A percentile compares a stretch with the other conserved stretches of the same genome.
phyloP scores from a whole-genome alignment of 2,888 invertebrate genomes.

The Epinotia brunnichana region DNA sequence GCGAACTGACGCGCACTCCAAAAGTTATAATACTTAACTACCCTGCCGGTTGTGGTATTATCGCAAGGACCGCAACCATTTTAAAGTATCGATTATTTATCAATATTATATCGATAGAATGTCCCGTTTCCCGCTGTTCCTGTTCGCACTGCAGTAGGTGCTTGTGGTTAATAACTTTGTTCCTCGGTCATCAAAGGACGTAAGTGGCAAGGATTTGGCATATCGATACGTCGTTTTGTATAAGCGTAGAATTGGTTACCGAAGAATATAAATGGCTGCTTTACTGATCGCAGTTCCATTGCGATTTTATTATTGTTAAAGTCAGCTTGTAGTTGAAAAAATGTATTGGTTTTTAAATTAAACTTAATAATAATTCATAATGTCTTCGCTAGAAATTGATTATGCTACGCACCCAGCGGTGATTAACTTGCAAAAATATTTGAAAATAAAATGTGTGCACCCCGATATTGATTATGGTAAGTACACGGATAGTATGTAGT shows the following conservation, averaged over 20 bases:
- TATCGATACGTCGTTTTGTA: not conserved
- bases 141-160: slow-evolving; percentile 17
- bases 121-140: slow-evolving; percentile 14
- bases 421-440: slow-evolving; percentile 87
- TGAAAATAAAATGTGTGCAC: slow-evolving; percentile 89
- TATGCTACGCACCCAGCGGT: slow-evolving; percentile 79
- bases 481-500: slow-evolving; percentile 38
- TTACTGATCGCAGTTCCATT: not conserved
- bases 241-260: not conserved
- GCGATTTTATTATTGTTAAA: not conserved
- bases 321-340: not conserved
- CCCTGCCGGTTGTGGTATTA: slow-evolving; percentile 1
- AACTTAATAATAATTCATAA: not conserved
- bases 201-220: not conserved
- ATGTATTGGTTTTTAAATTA: not conserved
- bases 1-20: not conserved
- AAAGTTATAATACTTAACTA: not conserved
- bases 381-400: slow-evolving; percentile 46
- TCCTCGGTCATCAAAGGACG: not conserved
- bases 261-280: slow-evolving; percentile 17
- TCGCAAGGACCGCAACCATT: slow-evolving; percentile 21
- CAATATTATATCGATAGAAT: slow-evolving; percentile 5
- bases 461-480: slow-evolving; percentile 89
- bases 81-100: slow-evolving; percentile 6
- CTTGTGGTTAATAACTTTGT: slow-evolving; percentile 23